Conservation (phyloP, 37 sponge, comb jelly and placozoan genomes). For the Agelas oroides region DNA sequence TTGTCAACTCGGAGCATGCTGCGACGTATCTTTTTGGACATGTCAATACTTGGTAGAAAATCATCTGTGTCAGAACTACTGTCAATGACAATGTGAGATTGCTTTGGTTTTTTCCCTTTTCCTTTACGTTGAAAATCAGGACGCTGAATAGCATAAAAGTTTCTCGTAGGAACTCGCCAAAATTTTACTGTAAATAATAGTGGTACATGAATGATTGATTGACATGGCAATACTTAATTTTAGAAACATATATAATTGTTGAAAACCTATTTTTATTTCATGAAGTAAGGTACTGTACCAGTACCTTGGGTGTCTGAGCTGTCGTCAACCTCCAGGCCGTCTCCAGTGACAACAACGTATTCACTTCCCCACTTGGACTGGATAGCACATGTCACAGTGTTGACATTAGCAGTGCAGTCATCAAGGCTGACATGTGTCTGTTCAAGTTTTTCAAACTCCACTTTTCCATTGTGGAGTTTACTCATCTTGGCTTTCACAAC, state of each 20-base stretch:
- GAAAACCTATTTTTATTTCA: background rate
- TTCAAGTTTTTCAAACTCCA: background rate
- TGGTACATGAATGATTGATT: background rate
- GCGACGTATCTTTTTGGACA: background rate
- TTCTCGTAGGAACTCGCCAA: conserved; percentile 10
- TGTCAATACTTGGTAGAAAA: background rate
- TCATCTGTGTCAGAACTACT: background rate
- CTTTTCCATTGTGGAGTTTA: background rate
- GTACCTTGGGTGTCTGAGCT: conserved; percentile 18
- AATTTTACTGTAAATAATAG: background rate
- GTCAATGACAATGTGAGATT: background rate
- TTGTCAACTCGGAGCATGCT: background rate
- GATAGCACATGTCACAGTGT: background rate
- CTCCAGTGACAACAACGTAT: conserved; percentile 1
- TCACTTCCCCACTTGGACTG: conserved; percentile 15
- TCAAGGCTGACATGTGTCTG: background rate
- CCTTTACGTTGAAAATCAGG: background rate
- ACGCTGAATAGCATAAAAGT: conserved; percentile 2
- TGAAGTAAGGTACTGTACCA: background rate
- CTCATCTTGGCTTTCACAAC: conserved; percentile 25
- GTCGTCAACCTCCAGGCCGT: conserved; percentile 23
- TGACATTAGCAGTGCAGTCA: conserved; percentile 3
- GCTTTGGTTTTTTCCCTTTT: background rate
- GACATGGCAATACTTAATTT: too few species aligned
- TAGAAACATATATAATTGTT: too few species aligned